A percentile compares a stretch with the other conserved stretches of the same genome.
These are phyloP conservation scores for Alcis repandata DNA, from an alignment of 2,888 invertebrate species.

Conservation along the genomic window DNA sequence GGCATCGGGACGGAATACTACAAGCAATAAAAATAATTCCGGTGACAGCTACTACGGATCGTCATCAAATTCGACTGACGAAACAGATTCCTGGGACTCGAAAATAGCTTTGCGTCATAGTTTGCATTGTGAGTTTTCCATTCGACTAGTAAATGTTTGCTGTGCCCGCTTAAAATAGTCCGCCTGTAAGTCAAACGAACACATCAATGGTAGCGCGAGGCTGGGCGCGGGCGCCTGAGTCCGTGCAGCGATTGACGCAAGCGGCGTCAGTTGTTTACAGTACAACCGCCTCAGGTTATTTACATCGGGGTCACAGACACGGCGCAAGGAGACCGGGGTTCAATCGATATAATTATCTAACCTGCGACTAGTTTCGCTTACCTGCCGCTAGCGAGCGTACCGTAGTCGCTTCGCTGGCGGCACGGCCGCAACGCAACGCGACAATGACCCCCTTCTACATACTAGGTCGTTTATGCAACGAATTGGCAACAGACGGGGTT, in stretches of 20 bases:
- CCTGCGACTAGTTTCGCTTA: slow-evolving; percentile 64
- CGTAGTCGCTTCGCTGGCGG: slow-evolving; percentile 31
- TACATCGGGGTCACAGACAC: slow-evolving; percentile 87
- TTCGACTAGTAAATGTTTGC: slow-evolving; percentile 56
- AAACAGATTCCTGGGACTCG: slow-evolving; percentile 40
- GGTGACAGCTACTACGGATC: slow-evolving; percentile 22
- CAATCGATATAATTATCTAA: slow-evolving; percentile 82
- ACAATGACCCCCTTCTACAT: slow-evolving; percentile 82
- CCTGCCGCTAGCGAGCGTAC: slow-evolving; percentile 45
- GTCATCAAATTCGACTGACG: slow-evolving; percentile 42
- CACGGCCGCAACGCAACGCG: slow-evolving; percentile 67
- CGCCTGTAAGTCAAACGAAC: slow-evolving; percentile 61
- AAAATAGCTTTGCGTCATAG: slow-evolving; percentile 52
- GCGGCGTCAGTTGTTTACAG: slow-evolving; percentile 82
- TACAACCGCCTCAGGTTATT: slow-evolving; percentile 83
- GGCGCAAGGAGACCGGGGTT: slow-evolving; percentile 79
- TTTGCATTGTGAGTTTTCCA: slow-evolving; percentile 55
- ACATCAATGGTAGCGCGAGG: slow-evolving; percentile 65
- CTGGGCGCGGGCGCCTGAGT: slow-evolving; percentile 42
- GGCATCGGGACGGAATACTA: slow-evolving; percentile 20
- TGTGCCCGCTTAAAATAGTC: slow-evolving; percentile 62
- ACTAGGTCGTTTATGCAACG: slow-evolving; percentile 84
- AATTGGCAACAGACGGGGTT: slow-evolving; percentile 69
- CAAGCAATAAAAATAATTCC: slow-evolving; percentile 24
- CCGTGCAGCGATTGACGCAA: slow-evolving; percentile 78